Percentiles rank a stretch among this genome's conserved stretches.
phyloP scores from a whole-genome alignment of 2,113 vertebrate species.

The Microcebus murinus region DNA sequence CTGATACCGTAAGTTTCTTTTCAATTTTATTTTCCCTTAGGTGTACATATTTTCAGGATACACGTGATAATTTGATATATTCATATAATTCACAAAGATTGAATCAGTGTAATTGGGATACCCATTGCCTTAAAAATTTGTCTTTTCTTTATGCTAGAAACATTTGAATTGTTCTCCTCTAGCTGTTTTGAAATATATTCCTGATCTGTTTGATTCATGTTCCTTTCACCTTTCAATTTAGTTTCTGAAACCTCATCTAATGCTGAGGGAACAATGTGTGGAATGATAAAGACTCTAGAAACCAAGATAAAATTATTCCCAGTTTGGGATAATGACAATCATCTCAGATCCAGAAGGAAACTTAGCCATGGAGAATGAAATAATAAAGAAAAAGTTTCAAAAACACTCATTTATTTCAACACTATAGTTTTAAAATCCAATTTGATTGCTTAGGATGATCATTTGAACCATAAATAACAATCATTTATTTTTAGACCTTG shows the following conservation, averaged over 20 bases:
- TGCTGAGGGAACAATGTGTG: not conserved
- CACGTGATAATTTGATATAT: not conserved
- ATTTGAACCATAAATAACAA: not conserved
- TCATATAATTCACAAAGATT: not conserved
- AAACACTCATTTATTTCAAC: not conserved
- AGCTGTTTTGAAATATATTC: not conserved
- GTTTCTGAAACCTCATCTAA: not conserved
- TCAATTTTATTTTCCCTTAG: not conserved
- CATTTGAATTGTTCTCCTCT: not conserved
- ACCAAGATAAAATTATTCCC: not conserved
- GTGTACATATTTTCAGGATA: not conserved
- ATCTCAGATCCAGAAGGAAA: not conserved
- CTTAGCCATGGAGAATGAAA: not conserved
- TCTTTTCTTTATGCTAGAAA: not conserved
- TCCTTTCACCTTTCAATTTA: not conserved
- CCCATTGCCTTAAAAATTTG: not conserved
- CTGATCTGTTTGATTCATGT: not conserved
- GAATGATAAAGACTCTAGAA: not conserved
- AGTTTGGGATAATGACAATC: not conserved
- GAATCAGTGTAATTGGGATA: not conserved
- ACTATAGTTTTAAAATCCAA: constrained; percentile 23
- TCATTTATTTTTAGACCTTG: constrained; percentile 22
- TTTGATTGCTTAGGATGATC: not conserved
- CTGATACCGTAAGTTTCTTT: not conserved
- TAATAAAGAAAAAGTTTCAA: not conserved